A percentile compares a stretch with the other conserved stretches of the same genome.
Conservation (phyloP, 2,888 invertebrate species). For the Parnassius mnemosyne region DNA sequence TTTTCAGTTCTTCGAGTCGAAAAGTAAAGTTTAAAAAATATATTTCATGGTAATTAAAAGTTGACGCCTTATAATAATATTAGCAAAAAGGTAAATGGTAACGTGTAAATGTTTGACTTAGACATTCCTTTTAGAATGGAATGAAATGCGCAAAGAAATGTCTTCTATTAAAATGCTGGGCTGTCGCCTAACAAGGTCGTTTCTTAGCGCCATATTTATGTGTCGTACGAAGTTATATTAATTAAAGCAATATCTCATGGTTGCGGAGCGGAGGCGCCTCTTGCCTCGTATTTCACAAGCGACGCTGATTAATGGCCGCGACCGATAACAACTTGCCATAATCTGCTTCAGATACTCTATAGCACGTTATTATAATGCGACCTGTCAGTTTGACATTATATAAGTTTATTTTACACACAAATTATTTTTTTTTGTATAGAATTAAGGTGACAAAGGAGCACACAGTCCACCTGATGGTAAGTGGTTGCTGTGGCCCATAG, state of each 20-base stretch:
- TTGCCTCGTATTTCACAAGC: slow-evolving; percentile 28
- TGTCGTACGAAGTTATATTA: slow-evolving; percentile 43
- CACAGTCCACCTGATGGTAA: no score
- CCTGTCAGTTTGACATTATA: neutral
- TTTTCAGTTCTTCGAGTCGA: no score
- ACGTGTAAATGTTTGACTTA: no score
- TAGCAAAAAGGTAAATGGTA: no score
- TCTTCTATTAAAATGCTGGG: neutral
- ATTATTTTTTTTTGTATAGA: no score
- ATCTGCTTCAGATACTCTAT: slow-evolving; percentile 31
- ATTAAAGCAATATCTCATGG: slow-evolving; percentile 52
- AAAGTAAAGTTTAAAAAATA: no score
- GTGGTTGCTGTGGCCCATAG: no score
- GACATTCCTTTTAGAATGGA: no score
- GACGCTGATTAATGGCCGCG: slow-evolving; percentile 39
- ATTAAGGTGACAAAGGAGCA: no score
- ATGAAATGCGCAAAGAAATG: neutral
- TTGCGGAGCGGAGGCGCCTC: slow-evolving; percentile 27
- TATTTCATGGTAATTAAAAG: no score
- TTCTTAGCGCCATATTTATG: slow-evolving; percentile 38
- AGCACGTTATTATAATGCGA: neutral
- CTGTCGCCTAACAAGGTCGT: neutral
- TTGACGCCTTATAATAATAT: no score
- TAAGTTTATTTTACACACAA: no score
- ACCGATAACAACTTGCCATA: slow-evolving; percentile 38